Evolutionary conservation across 2,888 invertebrate genomes (phyloP), one percentile per base, ranked within the genome.

Genomic region (Agonopterix heracliana): DNA sequence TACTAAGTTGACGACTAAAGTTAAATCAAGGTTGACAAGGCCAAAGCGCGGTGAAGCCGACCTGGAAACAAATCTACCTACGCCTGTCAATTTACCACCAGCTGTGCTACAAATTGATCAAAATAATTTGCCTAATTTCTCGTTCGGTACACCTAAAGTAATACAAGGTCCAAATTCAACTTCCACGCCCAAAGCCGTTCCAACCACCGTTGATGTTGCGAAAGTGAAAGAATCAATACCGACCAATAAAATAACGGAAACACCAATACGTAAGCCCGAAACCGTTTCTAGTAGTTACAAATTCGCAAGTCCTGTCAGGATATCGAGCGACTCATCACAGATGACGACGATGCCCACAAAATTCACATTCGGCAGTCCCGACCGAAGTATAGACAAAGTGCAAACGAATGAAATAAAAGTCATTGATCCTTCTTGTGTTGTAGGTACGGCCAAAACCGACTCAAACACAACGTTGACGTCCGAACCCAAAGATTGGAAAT

Each of bases 71-170:
- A 51, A 54, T 38, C 49, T 58, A 4, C 51, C 59, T 2, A 53
- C 63, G 3, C 68, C 73, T 11, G 58, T 80, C 1, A 63, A 71
- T 46, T 59, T 85, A 38, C 81, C 83, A 3, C 65, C 70, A 26
- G 77, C 63, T 3, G 64, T 66, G 13, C 62, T 84, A 51, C 64
- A 74, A 51, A 81, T 84, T 53, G 77, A 81, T 50, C 57, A 71
- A 52, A 63, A 78, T 45, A 78, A 81, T 49, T 62, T 84, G 52
- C 82, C 82, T 1, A 78, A 74, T 38, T 78, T 84, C 55, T 64
- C 73, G 4, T 75, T 78, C 47, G 64, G 56, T 13, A 54, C 46
- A 35, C 51, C 61, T 7, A 26, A 1, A 26, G 7, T 26, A 26
- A 3, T 3, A 13, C 10, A 44, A n/a, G 41, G 14, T 13, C 50